A percentile compares a stretch with the other conserved stretches of the same genome.
Conservation (phyloP, 2,113 vertebrate species). For the Lynx canadensis region DNA sequence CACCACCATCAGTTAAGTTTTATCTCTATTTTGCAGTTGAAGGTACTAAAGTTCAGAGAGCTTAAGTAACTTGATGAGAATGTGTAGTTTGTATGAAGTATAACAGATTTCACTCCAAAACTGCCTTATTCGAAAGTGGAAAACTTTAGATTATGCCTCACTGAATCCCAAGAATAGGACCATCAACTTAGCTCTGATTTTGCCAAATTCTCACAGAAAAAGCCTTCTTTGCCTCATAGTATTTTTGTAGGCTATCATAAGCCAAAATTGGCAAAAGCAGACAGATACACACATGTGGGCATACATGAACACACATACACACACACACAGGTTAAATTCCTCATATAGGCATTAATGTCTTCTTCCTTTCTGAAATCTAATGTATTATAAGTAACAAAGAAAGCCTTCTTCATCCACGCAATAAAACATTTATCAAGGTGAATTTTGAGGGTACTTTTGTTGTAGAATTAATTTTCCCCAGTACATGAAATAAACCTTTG, state of each 20-base stretch:
- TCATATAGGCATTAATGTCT: not conserved
- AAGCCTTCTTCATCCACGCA: not conserved
- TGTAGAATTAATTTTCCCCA: not conserved
- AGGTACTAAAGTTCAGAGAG: not conserved
- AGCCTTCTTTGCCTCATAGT: not conserved
- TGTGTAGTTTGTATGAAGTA: not conserved
- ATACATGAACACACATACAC: not conserved
- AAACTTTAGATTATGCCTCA: not conserved
- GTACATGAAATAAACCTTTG: not conserved
- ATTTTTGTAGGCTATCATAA: not conserved
- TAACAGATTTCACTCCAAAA: not conserved
- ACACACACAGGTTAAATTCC: not conserved
- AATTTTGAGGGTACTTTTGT: not conserved
- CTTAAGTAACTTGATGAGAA: not conserved
- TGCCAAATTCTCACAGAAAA: conserved; percentile 8
- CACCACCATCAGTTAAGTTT: not conserved
- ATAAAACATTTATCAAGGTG: not conserved
- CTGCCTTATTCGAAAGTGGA: not conserved
- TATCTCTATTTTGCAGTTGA: not conserved
- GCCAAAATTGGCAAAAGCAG: not conserved
- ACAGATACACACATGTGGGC: not conserved
- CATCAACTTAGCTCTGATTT: not conserved
- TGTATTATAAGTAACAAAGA: not conserved
- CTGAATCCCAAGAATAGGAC: not conserved
- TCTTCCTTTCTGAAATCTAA: not conserved